Evolutionary conservation across 1,140 invertebrate genomes (phyloP), one percentile per base, ranked within the genome.

Genomic region (Holotrichia oblita): DNA sequence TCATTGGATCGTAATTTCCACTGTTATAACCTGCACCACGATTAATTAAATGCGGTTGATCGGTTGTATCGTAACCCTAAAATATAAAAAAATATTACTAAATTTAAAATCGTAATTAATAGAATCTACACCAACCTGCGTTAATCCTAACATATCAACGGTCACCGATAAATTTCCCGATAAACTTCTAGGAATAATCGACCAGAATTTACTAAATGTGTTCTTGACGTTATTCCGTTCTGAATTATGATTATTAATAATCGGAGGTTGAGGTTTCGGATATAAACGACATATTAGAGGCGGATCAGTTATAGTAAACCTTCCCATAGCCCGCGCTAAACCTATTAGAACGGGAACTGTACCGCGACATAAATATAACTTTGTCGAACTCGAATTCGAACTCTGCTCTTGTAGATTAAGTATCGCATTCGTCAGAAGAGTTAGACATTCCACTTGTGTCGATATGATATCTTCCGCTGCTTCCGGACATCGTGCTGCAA

Each of bases 161-260:
- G 86, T 86, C 22, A 90, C 88, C 79, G 93, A 94, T 76, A 98
- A 88, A 85, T 94, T 95, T 3, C 93, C 92, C 0, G 96, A 98
- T 80, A 98, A 89, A 34, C 96, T 97, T n/a, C 96, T 90, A 0
- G 96, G 97, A 84, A 99, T 96, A 40, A 98, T 98, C 0, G 96
- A 94, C 74, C 94, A 88, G 86, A 93, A 94, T 82, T 91, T 93
- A 59, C 91, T 91, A 78, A 92, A 92, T 78, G 89, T 92, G 24
- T 90, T 90, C 77, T 92, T 91, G 12, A 78, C 80, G 79, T 87
- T 76, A 81, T 83, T 77, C 77, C 84, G 42, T 73, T 88, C 75
- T 89, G 87, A 48, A 81, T 84, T 61, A 88, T 85, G 80, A 86
- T 85, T 0, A 85, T 82, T 24, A 90, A 91, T 83, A 17, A 91